Conservation (phyloP, 2,888 invertebrate species). For the Steromphala cineraria region DNA sequence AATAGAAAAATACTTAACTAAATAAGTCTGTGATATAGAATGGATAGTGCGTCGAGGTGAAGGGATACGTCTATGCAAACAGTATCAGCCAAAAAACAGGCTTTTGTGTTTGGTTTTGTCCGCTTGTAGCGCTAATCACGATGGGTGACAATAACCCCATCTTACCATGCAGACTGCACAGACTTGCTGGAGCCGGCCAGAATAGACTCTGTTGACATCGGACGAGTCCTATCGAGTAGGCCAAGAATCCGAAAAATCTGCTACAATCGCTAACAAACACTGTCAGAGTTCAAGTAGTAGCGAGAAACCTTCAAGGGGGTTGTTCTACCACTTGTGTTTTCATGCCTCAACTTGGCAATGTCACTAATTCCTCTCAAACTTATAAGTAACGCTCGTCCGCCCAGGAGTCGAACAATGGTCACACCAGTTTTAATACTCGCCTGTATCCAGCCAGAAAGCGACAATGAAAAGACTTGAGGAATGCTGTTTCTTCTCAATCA, state of each 20-base stretch:
- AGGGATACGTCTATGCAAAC: neutral
- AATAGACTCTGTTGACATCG: neutral
- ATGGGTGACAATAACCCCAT: neutral
- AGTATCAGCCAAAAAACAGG: neutral
- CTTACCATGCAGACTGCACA: neutral
- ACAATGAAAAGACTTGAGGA: neutral
- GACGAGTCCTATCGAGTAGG: neutral
- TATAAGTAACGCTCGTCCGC: neutral
- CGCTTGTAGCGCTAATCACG: neutral
- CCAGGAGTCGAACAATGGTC: neutral
- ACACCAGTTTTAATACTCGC: neutral
- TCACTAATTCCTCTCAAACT: no score
- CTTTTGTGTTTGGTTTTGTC: neutral
- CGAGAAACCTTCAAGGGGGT: neutral
- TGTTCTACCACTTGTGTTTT: neutral
- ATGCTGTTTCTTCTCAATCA: neutral
- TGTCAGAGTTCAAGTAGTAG: neutral
- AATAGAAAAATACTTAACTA: neutral
- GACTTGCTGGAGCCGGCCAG: neutral
- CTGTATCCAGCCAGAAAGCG: neutral
- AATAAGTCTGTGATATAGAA: neutral
- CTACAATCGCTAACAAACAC: slow-evolving; percentile 1
- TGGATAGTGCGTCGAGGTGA: neutral
- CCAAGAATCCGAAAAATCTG: slow-evolving; percentile 5
- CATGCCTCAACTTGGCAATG: no score